These are phyloP conservation scores for Oreotrochilus melanogaster DNA, from an alignment of 2,113 vertebrate genomes.

Conservation along the genomic window DNA sequence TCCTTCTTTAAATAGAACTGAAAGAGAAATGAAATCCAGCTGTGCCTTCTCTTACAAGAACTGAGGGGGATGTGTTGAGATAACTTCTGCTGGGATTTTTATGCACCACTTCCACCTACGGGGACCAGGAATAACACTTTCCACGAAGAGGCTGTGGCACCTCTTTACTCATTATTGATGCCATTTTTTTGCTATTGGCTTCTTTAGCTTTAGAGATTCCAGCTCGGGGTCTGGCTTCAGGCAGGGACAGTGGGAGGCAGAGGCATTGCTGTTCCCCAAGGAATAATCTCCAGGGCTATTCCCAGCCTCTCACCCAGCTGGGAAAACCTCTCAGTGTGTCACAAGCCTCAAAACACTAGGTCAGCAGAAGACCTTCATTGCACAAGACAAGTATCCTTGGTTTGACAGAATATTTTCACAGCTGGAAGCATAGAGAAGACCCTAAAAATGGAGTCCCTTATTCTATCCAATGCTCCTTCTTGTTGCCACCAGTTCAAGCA, in stretches of 20 bases:
- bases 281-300: neutral
- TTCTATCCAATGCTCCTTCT: neutral
- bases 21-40: conserved; percentile 17
- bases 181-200: neutral
- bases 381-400: neutral
- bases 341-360: neutral
- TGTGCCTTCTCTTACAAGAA: neutral
- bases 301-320: neutral
- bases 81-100: neutral
- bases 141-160: neutral
- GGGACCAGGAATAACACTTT: neutral
- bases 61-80: neutral
- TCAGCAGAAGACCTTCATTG: neutral
- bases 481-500: neutral
- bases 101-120: neutral
- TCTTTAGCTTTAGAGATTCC: neutral
- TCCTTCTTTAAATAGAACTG: conserved; percentile 25
- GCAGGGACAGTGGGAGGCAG: neutral
- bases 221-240: neutral
- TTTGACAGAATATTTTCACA: neutral
- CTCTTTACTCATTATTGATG: neutral
- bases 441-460: neutral
- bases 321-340: neutral
- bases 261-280: neutral
- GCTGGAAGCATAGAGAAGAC: neutral